These are phyloP conservation scores for Caiman crocodilus DNA, from an alignment of 2,797 vertebrate genomes.

Conservation along the genomic window DNA sequence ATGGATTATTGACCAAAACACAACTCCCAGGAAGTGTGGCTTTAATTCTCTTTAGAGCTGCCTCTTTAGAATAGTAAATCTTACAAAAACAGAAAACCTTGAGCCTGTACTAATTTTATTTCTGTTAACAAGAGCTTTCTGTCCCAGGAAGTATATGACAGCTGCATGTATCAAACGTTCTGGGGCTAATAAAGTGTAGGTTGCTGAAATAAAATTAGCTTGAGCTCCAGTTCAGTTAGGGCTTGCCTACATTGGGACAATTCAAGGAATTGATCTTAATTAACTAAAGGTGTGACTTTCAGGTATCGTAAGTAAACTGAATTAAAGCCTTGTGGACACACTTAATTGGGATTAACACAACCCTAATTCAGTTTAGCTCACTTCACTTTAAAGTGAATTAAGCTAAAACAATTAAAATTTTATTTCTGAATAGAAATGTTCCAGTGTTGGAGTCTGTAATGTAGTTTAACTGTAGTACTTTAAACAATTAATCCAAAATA, in stretches of 20 bases:
- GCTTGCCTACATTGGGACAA: neutral
- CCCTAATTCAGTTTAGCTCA: neutral
- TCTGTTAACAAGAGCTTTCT: neutral
- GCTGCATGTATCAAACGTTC: no score
- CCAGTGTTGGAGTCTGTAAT: rapidly evolving
- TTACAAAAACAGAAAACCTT: no score
- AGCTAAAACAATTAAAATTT: neutral
- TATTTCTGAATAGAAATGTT: neutral
- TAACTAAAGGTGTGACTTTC: neutral
- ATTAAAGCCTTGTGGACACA: neutral
- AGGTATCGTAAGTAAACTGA: neutral
- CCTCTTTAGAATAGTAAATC: no score
- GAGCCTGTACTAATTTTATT: no score
- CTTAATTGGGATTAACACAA: neutral
- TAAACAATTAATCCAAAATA: no score
- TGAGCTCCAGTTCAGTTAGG: neutral
- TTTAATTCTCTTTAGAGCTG: no score
- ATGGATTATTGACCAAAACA: no score
- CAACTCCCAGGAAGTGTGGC: no score
- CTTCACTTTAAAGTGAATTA: rapidly evolving
- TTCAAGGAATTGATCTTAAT: neutral
- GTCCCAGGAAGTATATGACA: no score
- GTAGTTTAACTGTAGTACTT: no score
- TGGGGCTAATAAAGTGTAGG: neutral
- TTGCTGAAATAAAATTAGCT: neutral